These are phyloP conservation scores for Anneissia japonica DNA, from an alignment of 35 echinoderm and acorn worm species.

Conservation along the genomic window DNA sequence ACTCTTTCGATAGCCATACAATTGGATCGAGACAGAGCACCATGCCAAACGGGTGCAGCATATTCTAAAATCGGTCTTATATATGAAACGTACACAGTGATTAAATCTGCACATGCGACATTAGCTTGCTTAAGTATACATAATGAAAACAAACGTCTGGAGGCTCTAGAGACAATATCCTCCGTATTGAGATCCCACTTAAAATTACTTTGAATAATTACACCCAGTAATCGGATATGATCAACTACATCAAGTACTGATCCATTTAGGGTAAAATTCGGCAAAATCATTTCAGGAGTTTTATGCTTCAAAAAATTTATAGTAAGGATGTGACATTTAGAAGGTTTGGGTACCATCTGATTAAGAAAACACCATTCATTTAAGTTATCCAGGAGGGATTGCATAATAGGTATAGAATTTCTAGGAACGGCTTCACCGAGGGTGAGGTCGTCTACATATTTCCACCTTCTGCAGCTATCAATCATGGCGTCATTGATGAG, in stretches of 20 bases:
- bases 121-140: too few species aligned
- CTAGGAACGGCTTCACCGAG: background rate
- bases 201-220: background rate
- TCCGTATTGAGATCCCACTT: background rate
- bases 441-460: background rate
- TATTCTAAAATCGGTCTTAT: too few species aligned
- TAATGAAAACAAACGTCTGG: background rate
- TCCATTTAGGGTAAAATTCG: background rate
- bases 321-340: background rate
- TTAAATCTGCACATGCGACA: too few species aligned
- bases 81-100: too few species aligned
- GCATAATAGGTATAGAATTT: background rate
- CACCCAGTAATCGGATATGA: background rate
- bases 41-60: too few species aligned
- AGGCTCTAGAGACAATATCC: background rate
- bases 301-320: background rate
- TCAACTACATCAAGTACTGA: background rate
- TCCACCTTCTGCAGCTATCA: background rate
- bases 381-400: background rate
- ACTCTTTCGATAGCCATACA: too few species aligned
- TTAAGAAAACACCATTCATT: background rate
- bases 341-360: background rate
- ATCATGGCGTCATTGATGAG: background rate
- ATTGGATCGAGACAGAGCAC: too few species aligned
- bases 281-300: background rate